Evolutionary conservation across 2,888 invertebrate species (phyloP), one percentile per base, ranked within the genome.

Genomic region (Sarcophaga carnaria): DNA sequence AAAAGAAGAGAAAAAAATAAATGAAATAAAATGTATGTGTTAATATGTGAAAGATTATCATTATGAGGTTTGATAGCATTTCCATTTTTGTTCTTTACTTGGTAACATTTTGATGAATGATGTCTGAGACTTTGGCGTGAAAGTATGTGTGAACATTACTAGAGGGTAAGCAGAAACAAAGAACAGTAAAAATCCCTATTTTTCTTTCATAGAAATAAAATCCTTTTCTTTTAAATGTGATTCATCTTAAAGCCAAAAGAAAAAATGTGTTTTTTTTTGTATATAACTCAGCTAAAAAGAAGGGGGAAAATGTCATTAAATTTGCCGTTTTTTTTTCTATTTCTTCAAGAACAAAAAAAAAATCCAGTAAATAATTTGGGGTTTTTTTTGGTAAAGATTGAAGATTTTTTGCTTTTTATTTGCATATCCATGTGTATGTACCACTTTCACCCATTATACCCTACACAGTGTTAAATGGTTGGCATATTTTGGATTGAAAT

Each of bases 91-190:
- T 45, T 45, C 1, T 60, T 54, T 25, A 27, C 69, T 47, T 54
- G 54, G 72, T 77, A 67, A 75, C 69, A 62, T 75, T 79, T 79
- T 82, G 79, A 85, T 85, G 79, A 79, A 82, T 82, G 85, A 82
- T 82, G 82, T 85, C 60, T 71, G 59, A 75, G 12, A 78, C 67
- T 83, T 83, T 72, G 62, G 78, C 74, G 47, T 77, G 71, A 63
- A 69, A 69, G 63, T 70, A 80, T 37, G 2, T 37, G 37, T 69
- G 77, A 80, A 78, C 74, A 76, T 77, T 78, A 72, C 76, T 85
- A 67, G 14, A 37, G 71, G 25, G 47, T 6, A 74, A 25, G 66
- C 27, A 17, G 14, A 60, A 12, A 60, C 22, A 54, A 45, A 20
- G 66, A 62, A 54, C 37, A 59, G 22, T 22, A 37, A 37, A 85